A percentile compares a stretch with the other conserved stretches of the same genome.
Evolutionary conservation across 2,888 invertebrate genomes (phyloP).

Genomic region (Antitype chi): DNA sequence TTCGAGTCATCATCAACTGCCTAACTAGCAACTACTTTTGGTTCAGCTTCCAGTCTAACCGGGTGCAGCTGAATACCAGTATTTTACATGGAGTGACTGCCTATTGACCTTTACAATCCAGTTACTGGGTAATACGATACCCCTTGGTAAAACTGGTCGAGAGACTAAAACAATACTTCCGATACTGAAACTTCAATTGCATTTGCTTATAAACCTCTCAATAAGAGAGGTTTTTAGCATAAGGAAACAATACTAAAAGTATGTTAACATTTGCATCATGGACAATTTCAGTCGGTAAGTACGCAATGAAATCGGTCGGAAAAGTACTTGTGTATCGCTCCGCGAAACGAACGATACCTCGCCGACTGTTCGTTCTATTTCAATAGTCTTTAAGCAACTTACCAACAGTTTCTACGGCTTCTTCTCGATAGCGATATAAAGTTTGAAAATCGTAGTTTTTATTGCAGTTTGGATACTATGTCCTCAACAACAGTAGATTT

Average conservation of each 20-base stretch:
- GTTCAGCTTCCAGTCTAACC: too few relatives aligned
- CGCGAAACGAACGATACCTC: conserved; percentile 46
- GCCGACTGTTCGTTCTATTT: conserved; percentile 58
- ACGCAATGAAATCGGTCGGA: conserved; percentile 57
- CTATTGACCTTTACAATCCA: too few relatives aligned
- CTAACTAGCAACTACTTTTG: too few relatives aligned
- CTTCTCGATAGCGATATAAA: conserved; percentile 66
- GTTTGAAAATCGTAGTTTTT: conserved; percentile 71
- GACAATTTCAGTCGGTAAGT: conserved; percentile 51
- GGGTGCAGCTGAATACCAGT: too few relatives aligned
- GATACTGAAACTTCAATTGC: neutral
- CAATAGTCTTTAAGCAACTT: conserved; percentile 71
- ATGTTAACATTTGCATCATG: conserved; percentile 47
- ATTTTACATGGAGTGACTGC: too few relatives aligned
- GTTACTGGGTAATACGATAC: too few relatives aligned
- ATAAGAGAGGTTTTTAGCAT: neutral
- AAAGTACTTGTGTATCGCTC: conserved; percentile 57
- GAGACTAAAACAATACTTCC: neutral
- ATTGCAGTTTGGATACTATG: conserved; percentile 70
- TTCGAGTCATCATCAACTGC: neutral
- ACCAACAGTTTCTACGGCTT: conserved; percentile 64
- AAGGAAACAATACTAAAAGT: conserved; percentile 15
- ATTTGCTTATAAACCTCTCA: neutral
- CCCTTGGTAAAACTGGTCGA: too few relatives aligned
- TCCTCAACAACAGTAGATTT: conserved; percentile 37